phyloP scores from a whole-genome alignment of 1,140 invertebrate species.

The Oscheius sp. region DNA sequence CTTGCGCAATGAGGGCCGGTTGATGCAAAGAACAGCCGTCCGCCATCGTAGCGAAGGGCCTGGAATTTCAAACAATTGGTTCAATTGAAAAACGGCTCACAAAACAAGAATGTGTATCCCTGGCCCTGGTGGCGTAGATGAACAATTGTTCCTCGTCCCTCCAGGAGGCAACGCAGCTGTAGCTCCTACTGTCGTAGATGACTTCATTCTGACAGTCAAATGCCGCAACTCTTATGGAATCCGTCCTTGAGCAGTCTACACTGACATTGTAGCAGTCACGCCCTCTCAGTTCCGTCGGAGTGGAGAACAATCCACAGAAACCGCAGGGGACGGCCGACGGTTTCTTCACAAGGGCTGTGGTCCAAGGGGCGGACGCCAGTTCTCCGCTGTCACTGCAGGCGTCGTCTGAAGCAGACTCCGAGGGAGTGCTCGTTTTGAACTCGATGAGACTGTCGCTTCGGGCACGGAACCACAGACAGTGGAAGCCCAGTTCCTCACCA shows the following conservation, averaged over 20 bases:
- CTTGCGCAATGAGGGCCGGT: slow-evolving; percentile 31
- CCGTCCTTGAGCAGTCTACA: slow-evolving; percentile 30
- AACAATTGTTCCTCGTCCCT: slow-evolving; percentile 35
- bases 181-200: slow-evolving; percentile 11
- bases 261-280: slow-evolving; percentile 36
- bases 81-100: slow-evolving; percentile 14
- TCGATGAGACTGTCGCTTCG: slow-evolving; percentile 41
- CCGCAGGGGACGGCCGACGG: slow-evolving; percentile 26
- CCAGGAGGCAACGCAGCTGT: slow-evolving; percentile 40
- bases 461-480: slow-evolving; percentile 44
- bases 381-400: slow-evolving; percentile 31
- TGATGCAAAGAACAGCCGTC: slow-evolving; percentile 24
- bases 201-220: slow-evolving; percentile 28
- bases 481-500: slow-evolving; percentile 41
- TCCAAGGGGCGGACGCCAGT: slow-evolving; percentile 28
- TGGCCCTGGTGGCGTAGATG: slow-evolving; percentile 23
- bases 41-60: slow-evolving; percentile 15
- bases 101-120: slow-evolving; percentile 27
- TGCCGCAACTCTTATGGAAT: slow-evolving; percentile 27
- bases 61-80: not conserved
- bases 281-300: slow-evolving; percentile 26
- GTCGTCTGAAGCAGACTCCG: slow-evolving; percentile 13
- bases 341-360: slow-evolving; percentile 18
- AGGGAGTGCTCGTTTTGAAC: slow-evolving; percentile 42
- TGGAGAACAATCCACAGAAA: slow-evolving; percentile 24